Conservation (phyloP, 2,888 invertebrate genomes). For the Noctua janthina region DNA sequence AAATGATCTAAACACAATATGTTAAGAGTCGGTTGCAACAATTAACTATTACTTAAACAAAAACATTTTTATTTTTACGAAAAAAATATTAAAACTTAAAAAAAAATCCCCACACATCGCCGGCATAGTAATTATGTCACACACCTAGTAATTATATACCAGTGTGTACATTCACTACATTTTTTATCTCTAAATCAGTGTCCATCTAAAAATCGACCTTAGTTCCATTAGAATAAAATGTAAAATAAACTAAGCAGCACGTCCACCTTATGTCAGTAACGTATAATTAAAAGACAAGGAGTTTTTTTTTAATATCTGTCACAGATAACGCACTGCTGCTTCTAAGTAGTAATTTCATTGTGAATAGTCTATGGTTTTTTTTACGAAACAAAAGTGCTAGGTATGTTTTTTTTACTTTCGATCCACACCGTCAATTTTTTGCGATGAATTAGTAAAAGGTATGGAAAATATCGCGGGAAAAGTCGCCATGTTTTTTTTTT, state of each 20-base stretch:
- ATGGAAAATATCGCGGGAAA: slow-evolving; percentile 11
- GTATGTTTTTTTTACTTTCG: slow-evolving; percentile 37
- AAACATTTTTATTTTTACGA: slow-evolving; percentile 64
- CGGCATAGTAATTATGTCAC: slow-evolving; percentile 81
- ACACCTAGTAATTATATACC: slow-evolving; percentile 78
- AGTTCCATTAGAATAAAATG: slow-evolving; percentile 63
- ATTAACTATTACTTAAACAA: slow-evolving; percentile 63
- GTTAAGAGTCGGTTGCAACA: slow-evolving; percentile 40
- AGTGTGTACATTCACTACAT: slow-evolving; percentile 71
- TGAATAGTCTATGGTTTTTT: slow-evolving; percentile 67
- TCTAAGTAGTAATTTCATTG: slow-evolving; percentile 74
- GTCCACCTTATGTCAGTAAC: slow-evolving; percentile 67
- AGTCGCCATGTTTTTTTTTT: slow-evolving; percentile 1
- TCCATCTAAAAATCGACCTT: slow-evolving; percentile 71
- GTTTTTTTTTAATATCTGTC: slow-evolving; percentile 77
- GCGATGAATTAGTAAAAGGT: slow-evolving; percentile 40
- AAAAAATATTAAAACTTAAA: slow-evolving; percentile 69
- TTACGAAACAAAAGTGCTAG: slow-evolving; percentile 53
- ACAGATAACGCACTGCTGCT: slow-evolving; percentile 74
- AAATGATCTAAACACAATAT: slow-evolving; percentile 22
- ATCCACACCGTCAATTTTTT: slow-evolving; percentile 34
- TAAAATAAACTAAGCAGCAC: slow-evolving; percentile 55
- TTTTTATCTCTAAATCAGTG: slow-evolving; percentile 76
- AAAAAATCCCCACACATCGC: slow-evolving; percentile 68
- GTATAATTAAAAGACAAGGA: slow-evolving; percentile 78